Percentiles rank a stretch among this genome's conserved stretches.
Evolutionary conservation across 2,888 invertebrate species (phyloP).

Genomic region (Thymelicus lineola): DNA sequence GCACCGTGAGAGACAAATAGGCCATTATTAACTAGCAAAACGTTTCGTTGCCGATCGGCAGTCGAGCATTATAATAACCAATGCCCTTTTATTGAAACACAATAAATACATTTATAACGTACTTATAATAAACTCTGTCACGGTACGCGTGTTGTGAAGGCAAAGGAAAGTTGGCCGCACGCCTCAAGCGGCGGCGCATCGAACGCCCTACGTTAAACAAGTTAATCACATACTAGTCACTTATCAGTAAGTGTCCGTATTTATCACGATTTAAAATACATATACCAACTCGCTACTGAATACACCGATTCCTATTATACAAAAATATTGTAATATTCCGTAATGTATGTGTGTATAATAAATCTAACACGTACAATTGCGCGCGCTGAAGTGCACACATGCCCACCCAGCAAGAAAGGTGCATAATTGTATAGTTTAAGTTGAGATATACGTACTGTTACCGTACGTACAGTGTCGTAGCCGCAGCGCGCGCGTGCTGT

Average conservation of each 20-base stretch:
- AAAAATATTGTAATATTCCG: constrained; percentile 81
- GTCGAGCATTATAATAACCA: neutral
- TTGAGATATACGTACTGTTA: constrained; percentile 35
- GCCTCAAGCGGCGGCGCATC: constrained; percentile 69
- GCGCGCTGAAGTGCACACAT: constrained; percentile 70
- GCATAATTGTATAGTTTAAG: constrained; percentile 32
- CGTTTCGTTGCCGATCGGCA: constrained; percentile 30
- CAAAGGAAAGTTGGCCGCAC: constrained; percentile 71
- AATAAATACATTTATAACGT: constrained; percentile 6
- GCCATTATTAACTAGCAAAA: constrained; percentile 37
- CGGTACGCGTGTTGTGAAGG: constrained; percentile 14
- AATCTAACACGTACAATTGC: constrained; percentile 62
- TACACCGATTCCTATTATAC: constrained; percentile 81
- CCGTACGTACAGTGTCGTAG: constrained; percentile 43
- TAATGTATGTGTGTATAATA: constrained; percentile 77
- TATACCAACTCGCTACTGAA: constrained; percentile 78
- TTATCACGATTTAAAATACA: constrained; percentile 74
- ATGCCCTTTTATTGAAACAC: constrained; percentile 3
- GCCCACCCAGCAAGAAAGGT: constrained; percentile 19
- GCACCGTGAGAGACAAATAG: constrained; percentile 29
- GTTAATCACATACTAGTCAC: constrained; percentile 66
- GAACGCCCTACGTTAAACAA: constrained; percentile 58
- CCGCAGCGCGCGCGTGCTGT: constrained; percentile 78
- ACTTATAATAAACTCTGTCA: constrained; percentile 27
- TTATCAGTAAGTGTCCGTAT: constrained; percentile 63